Evolutionary conservation across 2,888 invertebrate species (phyloP).

Genomic region (Tetragnatha montana): DNA sequence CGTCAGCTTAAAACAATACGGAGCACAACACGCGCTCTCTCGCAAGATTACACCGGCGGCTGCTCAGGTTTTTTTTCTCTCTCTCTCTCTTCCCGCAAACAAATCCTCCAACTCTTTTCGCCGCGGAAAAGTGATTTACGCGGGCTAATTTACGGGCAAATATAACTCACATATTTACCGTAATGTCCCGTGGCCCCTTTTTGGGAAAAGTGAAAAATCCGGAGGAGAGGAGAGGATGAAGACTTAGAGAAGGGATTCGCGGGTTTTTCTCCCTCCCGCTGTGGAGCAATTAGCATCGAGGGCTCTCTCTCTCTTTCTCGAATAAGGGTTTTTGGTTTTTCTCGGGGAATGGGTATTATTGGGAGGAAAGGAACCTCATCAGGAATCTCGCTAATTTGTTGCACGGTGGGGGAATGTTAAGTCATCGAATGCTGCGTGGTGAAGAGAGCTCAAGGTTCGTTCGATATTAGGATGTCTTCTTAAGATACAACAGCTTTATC

Average conservation of each 20-base stretch:
- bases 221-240: neutral
- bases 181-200: constrained; percentile 50
- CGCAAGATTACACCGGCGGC: neutral
- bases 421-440: too few species aligned
- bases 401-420: too few species aligned
- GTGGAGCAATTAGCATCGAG: constrained; percentile 11
- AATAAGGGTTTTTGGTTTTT: constrained; percentile 1
- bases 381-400: too few species aligned
- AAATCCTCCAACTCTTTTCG: neutral
- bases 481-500: too few species aligned
- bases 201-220: constrained; percentile 18
- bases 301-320: neutral
- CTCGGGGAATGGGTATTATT: neutral
- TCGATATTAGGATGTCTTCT: too few species aligned
- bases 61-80: constrained; percentile 23
- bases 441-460: too few species aligned
- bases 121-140: constrained; percentile 63
- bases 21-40: neutral
- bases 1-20: constrained; percentile 47
- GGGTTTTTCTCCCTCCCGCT: constrained; percentile 57
- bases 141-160: constrained; percentile 64
- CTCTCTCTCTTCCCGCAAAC: neutral
- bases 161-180: constrained; percentile 65
- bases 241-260: constrained; percentile 26
- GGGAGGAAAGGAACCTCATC: neutral